Base-by-base conservation (phyloP, 2,888 invertebrate species). In the Ectobius pallidus region DNA sequence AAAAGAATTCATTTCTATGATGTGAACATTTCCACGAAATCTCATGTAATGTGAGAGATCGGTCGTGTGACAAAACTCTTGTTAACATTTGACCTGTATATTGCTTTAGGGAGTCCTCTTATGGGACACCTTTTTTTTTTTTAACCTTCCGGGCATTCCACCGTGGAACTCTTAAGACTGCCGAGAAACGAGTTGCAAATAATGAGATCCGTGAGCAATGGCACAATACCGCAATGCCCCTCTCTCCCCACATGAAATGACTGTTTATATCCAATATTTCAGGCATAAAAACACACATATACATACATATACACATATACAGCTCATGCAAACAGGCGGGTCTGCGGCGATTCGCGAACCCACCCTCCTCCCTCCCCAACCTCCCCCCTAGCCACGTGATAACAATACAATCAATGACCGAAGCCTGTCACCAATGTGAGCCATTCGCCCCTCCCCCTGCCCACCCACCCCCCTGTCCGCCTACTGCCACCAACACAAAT, bases 321-420 rank as follows among this genome's bases (percentile, higher is more conserved):
- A 58, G 30, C 25, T 22, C 70, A 67, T 61, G 71, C 69, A 71
- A 61, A 67, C 74, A 70, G 72, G 72, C 72, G 68, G 71, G 39
- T 20, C 46, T 34, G 67, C 42, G 55, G 65, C 49, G 67, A 69
- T 52, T 61, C 62, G 55, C 55, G 70, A 39, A 69, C 39, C 55
- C 65, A 14, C 68, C 65, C 58, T 58, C 68, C 69, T 34, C 74
- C 75, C 49, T 58, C 46, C 30, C 58, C 52, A 42, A 20, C 65
- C 72, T 71, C 49, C 55, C 73, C 42, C 73, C 69, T 73, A 74
- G 69, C 76, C 76, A 75, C 75, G 75, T 75, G 75, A 70, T 75
- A 75, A 77, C 76, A 77, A 77, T 77, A 77, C 76, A 77, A 77
- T 77, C 76, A 77, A 77, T 77, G 76, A 74, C 75, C 75, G 75